Percentiles rank a stretch among this genome's conserved stretches.
phyloP scores from a whole-genome alignment of 2,888 invertebrate genomes.

The Spialia ferax region DNA sequence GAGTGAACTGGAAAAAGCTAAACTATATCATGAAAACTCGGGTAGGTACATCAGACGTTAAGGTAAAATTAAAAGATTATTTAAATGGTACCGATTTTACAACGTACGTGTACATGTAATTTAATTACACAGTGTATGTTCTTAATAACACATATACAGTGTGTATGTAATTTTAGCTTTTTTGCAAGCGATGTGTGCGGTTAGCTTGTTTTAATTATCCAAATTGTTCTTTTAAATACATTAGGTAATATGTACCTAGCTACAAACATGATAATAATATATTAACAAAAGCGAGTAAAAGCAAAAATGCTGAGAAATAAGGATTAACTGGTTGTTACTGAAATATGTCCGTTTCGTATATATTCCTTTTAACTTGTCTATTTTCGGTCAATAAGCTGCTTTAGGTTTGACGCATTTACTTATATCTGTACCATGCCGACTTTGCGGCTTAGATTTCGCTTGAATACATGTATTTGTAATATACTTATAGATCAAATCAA shows the following conservation, averaged over 20 bases:
- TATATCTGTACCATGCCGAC: constrained; percentile 12
- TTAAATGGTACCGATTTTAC: no score
- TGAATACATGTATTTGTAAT: neutral
- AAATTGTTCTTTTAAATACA: neutral
- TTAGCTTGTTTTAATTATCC: neutral
- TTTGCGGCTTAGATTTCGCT: constrained; percentile 19
- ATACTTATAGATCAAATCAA: no score
- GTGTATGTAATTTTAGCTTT: neutral
- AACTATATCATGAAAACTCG: no score
- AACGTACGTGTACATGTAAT: no score
- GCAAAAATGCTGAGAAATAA: neutral
- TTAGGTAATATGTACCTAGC: no score
- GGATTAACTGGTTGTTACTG: constrained; percentile 15
- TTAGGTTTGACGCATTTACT: constrained; percentile 48
- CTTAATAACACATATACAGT: no score
- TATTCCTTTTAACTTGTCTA: constrained; percentile 46
- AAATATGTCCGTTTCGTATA: neutral
- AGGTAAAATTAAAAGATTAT: no score
- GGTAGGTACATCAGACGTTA: no score
- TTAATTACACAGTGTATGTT: no score
- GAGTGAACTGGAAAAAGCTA: no score
- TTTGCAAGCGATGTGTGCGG: neutral
- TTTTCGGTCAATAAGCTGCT: constrained; percentile 77
- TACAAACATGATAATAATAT: no score
- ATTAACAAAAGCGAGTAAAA: neutral